These are phyloP conservation scores for Morone chrysops DNA, from an alignment of 2,113 vertebrate species.

Conservation along the genomic window DNA sequence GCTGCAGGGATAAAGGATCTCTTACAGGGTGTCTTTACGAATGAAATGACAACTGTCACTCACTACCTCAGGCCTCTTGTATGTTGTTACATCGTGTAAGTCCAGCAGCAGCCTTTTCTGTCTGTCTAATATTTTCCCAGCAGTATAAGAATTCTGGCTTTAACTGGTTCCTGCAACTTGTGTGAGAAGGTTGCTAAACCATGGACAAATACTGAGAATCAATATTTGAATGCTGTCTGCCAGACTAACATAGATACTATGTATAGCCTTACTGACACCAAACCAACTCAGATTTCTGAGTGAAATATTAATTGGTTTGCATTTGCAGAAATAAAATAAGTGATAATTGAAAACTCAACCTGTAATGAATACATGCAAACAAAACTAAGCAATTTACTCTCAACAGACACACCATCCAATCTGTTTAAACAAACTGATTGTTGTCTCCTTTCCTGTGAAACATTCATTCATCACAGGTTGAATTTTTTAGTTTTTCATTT, in stretches of 20 bases:
- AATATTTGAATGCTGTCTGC: not conserved
- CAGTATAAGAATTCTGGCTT: not conserved
- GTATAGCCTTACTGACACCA: not conserved
- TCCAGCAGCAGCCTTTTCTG: not conserved
- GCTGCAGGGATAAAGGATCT: not conserved
- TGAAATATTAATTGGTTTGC: slow-evolving; percentile 1
- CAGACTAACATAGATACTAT: not conserved
- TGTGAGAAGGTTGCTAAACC: not conserved
- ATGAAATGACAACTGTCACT: slow-evolving; percentile 18
- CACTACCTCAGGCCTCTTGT: not conserved
- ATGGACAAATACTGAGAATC: not conserved
- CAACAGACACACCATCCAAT: not conserved
- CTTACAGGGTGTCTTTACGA: not conserved
- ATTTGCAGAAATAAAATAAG: not conserved
- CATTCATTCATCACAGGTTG: not conserved
- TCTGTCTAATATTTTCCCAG: not conserved
- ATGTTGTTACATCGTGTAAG: not conserved
- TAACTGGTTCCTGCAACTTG: not conserved
- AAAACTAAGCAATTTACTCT: not conserved
- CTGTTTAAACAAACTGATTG: not conserved
- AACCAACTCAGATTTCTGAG: not conserved
- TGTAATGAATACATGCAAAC: not conserved
- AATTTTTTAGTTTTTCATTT: not conserved
- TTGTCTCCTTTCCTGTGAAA: not conserved
- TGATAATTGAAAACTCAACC: not conserved